Conservation (phyloP, 2,113 vertebrate genomes). For the Hydrolagus affinis region DNA sequence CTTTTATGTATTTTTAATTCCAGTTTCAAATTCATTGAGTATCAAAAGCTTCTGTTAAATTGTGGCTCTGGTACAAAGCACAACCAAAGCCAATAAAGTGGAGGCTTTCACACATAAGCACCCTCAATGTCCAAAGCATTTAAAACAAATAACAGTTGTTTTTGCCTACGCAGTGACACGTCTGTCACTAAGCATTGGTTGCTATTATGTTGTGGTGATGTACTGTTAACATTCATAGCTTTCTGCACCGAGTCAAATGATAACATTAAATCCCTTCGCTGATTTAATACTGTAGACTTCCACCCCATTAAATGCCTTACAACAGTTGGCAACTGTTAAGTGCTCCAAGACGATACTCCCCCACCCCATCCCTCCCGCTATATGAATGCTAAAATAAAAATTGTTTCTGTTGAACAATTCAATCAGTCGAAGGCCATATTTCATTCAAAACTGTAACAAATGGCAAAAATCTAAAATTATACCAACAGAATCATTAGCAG, state of each 20-base stretch:
- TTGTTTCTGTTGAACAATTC: not conserved
- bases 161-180: not conserved
- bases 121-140: not conserved
- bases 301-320: no score
- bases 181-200: not conserved
- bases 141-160: not conserved
- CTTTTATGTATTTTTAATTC: not conserved
- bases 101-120: not conserved
- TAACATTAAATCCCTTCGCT: not conserved
- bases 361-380: no score
- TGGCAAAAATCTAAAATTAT: slow-evolving; percentile 17
- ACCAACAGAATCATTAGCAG: not conserved
- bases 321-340: not conserved
- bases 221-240: not conserved
- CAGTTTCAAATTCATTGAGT: not conserved
- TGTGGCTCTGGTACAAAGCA: not conserved
- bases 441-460: not conserved
- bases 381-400: no score
- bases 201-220: not conserved
- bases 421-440: slow-evolving; percentile 13
- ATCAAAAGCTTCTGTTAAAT: not conserved
- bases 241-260: not conserved
- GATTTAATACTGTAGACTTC: not conserved
- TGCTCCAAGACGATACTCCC: no score
- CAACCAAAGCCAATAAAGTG: not conserved